A percentile compares a stretch with the other conserved stretches of the same genome.
Evolutionary conservation across 2,888 invertebrate genomes (phyloP).

Genomic region (Amorpha juglandis): DNA sequence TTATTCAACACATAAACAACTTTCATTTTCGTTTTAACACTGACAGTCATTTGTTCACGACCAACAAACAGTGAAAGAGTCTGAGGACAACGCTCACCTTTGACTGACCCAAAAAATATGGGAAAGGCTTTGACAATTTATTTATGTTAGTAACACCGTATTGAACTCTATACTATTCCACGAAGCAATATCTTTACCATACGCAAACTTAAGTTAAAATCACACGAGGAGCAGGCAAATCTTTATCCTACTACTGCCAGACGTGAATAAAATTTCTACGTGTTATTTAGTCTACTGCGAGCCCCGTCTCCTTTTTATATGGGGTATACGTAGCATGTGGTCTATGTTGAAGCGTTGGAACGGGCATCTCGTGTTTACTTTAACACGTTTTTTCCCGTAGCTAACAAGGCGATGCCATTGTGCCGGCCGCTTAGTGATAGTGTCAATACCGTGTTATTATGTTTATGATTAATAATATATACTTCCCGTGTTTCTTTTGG

Average conservation of each 20-base stretch:
- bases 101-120: constrained; percentile 56
- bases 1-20: constrained; percentile 60
- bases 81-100: constrained; percentile 67
- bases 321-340: constrained; percentile 55
- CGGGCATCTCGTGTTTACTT: constrained; percentile 65
- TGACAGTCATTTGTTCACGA: constrained; percentile 45
- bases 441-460: constrained; percentile 75
- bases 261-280: constrained; percentile 29
- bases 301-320: constrained; percentile 38
- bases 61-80: constrained; percentile 58
- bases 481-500: constrained; percentile 23
- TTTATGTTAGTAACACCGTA: neutral
- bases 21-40: constrained; percentile 69
- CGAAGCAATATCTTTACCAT: neutral
- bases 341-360: constrained; percentile 51
- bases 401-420: constrained; percentile 76
- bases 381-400: constrained; percentile 74
- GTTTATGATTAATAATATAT: constrained; percentile 43
- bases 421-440: constrained; percentile 67
- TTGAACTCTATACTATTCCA: neutral
- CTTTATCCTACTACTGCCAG: neutral
- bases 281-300: constrained; percentile 46
- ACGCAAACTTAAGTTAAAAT: constrained; percentile 1
- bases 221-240: neutral
- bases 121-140: constrained; percentile 45